Base-by-base conservation (phyloP, 2,797 vertebrate genomes). In the Caiman crocodilus region DNA sequence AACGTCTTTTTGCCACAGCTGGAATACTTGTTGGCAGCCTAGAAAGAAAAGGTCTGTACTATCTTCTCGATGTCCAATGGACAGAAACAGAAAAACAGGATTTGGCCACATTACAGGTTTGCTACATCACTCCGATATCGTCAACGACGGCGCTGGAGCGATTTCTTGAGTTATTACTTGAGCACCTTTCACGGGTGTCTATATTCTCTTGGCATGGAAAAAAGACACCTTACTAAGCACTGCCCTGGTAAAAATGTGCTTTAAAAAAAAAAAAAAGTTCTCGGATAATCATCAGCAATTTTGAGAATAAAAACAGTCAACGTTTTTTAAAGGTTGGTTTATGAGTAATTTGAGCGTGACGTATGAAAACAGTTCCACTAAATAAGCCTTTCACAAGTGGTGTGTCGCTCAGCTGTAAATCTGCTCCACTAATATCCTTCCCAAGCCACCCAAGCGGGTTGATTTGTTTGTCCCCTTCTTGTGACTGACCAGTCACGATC, bases 401-500 rank as follows among this genome's bases (percentile, higher is more conserved):
- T 21, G 21, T 20, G 35, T 14, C 35, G 32, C 32, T 20, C 32
- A 71, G 25, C 21, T 71, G 21, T 71, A 71, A 32, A 4, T 13
- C 17, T 57, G 21, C 17, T 14, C 26, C 14, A 21, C 18, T n/a
- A 16, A 57, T 8, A 28, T 64, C 50, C 30, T 88, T 82, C 75
- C 77, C 50, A 42, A n/a, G 77, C 82, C 21, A 20, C 59, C 28
- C 64, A n/a, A n/a, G n/a, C 32, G 74, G 35, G 74, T 63, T 4
- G 3, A 23, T 57, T 26, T 35, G 30, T 3, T 42, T 59, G 82
- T 58, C 23, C 23, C 23, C 23, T 35, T 76, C 77, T 85, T 23
- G 78, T 83, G 81, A 84, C 12, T 80, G 84, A 91, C 89, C 82
- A 73, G 56, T 7, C 74, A 64, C 30, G 76, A 88, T 84, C 65